Evolutionary conservation across 2,888 invertebrate genomes (phyloP), one percentile per base, ranked within the genome.

Genomic region (Amiota minor): DNA sequence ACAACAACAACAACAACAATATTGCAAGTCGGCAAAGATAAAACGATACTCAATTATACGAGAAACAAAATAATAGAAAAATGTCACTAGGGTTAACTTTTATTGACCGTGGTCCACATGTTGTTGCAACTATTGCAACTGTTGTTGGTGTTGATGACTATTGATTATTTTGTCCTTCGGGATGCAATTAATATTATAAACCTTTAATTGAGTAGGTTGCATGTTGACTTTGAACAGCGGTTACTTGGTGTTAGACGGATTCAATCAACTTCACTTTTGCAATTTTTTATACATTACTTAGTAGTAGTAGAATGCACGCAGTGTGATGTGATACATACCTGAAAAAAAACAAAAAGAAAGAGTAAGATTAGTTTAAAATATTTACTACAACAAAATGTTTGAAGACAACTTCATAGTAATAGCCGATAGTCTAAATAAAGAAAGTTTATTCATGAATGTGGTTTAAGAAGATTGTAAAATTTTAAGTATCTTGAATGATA

Each of bases 121-220:
- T 35, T 35, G 35, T 35, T 35, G 55, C 55, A n/a, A 14, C 55
- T 55, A 18, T 16, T 59, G 59, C 23, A 16, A 20, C 56, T 56
- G 56, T 55, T 18, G 18, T n/a, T 14, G 35, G 6, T 12, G 11
- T 59, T 23, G 14, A 12, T 45, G 35, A 18, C 45, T 35, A 45
- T 62, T 62, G 62, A 23, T 23, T 23, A 23, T 23, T 45, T 62
- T 62, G 62, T 62, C 62, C 62, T 62, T 62, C 45, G 62, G 62
- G 62, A 45, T 23, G 62, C 45, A 62, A 62, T 62, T 35, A 62
- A 62, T 45, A 62, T 12, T n/a, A 45, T 45, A 23, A 53, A 53
- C 53, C 20, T 20, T 68, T 68, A 68, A 68, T 50, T 68, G 53
- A 23, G 59, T 20, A 20, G 18, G 47, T 47, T 46, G 47, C 49